Conservation (phyloP, 35 echinoderm and acorn worm genomes). For the Acanthaster planci region DNA sequence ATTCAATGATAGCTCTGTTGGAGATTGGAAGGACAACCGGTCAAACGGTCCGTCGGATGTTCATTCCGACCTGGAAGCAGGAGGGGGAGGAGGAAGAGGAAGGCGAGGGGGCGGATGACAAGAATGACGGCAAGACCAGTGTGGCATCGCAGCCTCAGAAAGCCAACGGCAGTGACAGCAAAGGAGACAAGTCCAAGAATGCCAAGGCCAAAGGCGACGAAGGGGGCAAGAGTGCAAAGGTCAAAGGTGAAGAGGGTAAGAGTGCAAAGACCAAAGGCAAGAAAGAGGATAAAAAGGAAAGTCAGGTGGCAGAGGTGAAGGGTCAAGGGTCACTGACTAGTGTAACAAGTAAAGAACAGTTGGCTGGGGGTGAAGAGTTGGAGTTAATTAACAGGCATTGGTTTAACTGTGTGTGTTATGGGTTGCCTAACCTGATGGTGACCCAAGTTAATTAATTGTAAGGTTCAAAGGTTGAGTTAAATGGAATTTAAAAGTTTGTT, state of each 20-base stretch:
- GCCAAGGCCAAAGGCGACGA: slow-evolving; percentile 44
- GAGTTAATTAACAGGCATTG: slow-evolving; percentile 70
- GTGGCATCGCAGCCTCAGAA: background rate
- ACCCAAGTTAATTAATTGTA: slow-evolving; percentile 43
- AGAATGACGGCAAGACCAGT: slow-evolving; percentile 5
- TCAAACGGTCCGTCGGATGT: slow-evolving; percentile 90
- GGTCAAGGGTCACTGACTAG: slow-evolving; percentile 32
- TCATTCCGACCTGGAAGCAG: slow-evolving; percentile 82
- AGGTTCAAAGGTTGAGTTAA: background rate
- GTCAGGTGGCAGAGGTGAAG: slow-evolving; percentile 2
- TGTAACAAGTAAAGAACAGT: slow-evolving; percentile 30
- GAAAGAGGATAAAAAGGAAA: slow-evolving; percentile 3
- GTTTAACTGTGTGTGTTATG: slow-evolving; percentile 98
- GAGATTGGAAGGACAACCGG: slow-evolving; percentile 83
- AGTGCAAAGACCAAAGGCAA: slow-evolving; percentile 11
- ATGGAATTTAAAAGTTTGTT: too few relatives aligned
- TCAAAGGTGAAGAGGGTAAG: slow-evolving; percentile 32
- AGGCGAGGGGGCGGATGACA: slow-evolving; percentile 57
- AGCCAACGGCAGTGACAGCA: background rate
- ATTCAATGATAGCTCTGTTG: slow-evolving; percentile 65
- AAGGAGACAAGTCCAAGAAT: slow-evolving; percentile 44
- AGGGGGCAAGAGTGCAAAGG: slow-evolving; percentile 49
- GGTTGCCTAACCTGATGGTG: slow-evolving; percentile 89
- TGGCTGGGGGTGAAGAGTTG: slow-evolving; percentile 44
- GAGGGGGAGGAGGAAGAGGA: slow-evolving; percentile 78